Base-by-base conservation (phyloP, 2,113 vertebrate genomes). In the Phodopus roborovskii region DNA sequence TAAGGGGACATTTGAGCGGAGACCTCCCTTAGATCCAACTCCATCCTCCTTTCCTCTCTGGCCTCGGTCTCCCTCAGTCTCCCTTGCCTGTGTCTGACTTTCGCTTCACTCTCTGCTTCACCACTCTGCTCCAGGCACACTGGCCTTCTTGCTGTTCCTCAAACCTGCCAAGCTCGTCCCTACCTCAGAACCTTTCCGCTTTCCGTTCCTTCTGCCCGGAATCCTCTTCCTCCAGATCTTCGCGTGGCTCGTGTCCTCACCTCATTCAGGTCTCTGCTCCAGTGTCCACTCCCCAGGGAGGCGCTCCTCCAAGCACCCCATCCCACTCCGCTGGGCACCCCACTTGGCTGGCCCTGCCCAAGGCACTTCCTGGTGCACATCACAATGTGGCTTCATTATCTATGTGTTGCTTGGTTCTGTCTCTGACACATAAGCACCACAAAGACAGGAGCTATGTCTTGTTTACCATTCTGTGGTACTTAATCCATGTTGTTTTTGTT, bases 101-200 rank as follows among this genome's bases (percentile, higher is more conserved):
- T 96, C 79, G 73, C 87, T 92, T 90, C 94, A 26, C 95, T 97
- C 92, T 97, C 96, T 97, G 97, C 97, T 97, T 93, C 97, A 95
- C 96, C 93, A 95, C 97, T 97, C 58, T 96, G 96, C 97, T 98
- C 96, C 94, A 98, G 97, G 97, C 97, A 97, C 96, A 97, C 97
- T 97, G 97, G 96, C 97, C 97, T 97, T 96, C 96, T 97, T 58
- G 96, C 96, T 96, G 96, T 96, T 97, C 96, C 96, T 97, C 97
- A 97, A 98, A 97, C 96, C 97, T 96, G 97, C 95, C 97, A 97
- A 93, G 95, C 84, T 96, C 96, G 92, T 97, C 90, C 97, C 97
- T 95, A 97, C 96, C 97, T 98, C 97, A 98, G 97, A 97, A 96
- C 97, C 92, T 97, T 97, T 96, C 96, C 97, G 93, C 97, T 98